phyloP scores from a whole-genome alignment of 2,888 invertebrate genomes.

The Trichacis sp. region DNA sequence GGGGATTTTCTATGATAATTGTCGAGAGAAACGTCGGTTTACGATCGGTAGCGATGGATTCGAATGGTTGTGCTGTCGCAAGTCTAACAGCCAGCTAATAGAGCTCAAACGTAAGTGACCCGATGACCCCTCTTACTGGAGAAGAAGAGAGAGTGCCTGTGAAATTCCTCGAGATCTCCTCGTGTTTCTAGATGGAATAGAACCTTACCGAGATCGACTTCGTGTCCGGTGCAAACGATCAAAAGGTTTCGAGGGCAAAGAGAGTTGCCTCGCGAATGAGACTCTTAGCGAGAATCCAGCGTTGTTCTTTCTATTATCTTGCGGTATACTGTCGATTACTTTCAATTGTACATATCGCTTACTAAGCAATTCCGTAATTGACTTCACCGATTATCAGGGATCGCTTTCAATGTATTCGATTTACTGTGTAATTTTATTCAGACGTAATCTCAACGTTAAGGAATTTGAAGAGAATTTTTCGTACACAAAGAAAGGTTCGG shows the following conservation, averaged over 20 bases:
- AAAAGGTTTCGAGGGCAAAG: slow-evolving; percentile 56
- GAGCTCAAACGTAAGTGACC: slow-evolving; percentile 29
- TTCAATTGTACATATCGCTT: not conserved
- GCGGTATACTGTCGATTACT: not conserved
- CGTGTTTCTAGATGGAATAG: slow-evolving; percentile 30
- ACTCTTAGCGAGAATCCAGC: not conserved
- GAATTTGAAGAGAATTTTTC: slow-evolving; percentile 11
- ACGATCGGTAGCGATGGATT: slow-evolving; percentile 1
- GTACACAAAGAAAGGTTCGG: slow-evolving; percentile 27
- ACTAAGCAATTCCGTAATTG: not conserved
- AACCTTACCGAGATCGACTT: slow-evolving; percentile 24
- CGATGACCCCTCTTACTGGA: slow-evolving; percentile 19
- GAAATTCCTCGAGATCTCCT: slow-evolving; percentile 32
- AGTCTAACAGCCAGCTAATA: slow-evolving; percentile 4
- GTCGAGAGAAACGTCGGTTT: not conserved
- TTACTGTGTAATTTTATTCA: not conserved
- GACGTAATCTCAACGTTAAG: not conserved
- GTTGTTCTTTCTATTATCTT: slow-evolving; percentile 1
- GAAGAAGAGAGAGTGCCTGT: slow-evolving; percentile 36
- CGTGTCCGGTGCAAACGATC: slow-evolving; percentile 38
- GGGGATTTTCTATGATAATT: not conserved
- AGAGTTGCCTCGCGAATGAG: slow-evolving; percentile 21
- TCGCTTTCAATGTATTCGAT: not conserved
- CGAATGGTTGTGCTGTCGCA: slow-evolving; percentile 4
- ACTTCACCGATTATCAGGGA: not conserved